Evolutionary conservation across 2,113 vertebrate species (phyloP), one percentile per base, ranked within the genome.

Genomic region (Nanorana parkeri): DNA sequence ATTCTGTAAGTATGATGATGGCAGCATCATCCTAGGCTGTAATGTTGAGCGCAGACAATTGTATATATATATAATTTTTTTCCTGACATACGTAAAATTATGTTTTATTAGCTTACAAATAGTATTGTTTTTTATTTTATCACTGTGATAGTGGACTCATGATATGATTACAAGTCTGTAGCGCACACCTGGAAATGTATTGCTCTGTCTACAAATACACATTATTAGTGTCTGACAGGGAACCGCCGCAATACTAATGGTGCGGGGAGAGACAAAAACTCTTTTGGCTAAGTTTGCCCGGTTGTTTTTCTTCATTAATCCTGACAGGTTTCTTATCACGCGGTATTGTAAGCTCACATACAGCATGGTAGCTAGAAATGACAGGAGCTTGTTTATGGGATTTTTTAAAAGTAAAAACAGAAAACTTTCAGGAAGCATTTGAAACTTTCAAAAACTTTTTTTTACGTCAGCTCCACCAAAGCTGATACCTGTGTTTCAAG

Each of bases 21-120:
- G 79, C 79, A 85, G 83, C 64, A 71, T 78, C 86, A 19, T 75
- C 32, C 86, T 84, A 3, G 86, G 83, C 90, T 85, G 36, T 66
- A 26, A 54, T 54, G 56, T 36, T 19, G 17, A 55, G 54, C n/a
- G 2, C 5, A 75, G 26, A 20, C 3, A 28, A 41, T n/a, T 54
- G 4, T 54, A 11, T 26, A 5, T 29, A 10, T 32, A n/a, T n/a
- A n/a, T n/a, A n/a, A n/a, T n/a, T n/a, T 24, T 47, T 23, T 76
- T 58, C 51, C 68, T 63, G 6, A 47, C 16, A 10, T 36, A 47
- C 41, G 29, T 69, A 41, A 47, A 36, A 36, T 21, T 21, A 69
- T 69, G n/a, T 69, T 69, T 69, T 69, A 69, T 69, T 69, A 47
- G 32, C n/a, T 47, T 16, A 69, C 36, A 69, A 69, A 69, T 47